Evolutionary conservation across 2,888 invertebrate species (phyloP).

Genomic region (Orchesellides sinensis): DNA sequence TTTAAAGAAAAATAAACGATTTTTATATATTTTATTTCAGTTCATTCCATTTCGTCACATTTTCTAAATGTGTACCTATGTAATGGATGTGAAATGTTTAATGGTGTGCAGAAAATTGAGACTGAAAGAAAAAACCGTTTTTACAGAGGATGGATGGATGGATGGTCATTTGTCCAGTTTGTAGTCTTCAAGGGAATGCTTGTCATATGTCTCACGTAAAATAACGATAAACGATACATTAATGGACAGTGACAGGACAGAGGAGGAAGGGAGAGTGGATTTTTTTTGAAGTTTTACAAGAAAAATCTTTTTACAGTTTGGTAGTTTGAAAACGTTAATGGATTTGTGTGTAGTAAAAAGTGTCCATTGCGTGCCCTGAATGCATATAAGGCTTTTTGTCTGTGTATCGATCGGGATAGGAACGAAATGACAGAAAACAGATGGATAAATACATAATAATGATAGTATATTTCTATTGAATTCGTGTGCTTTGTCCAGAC

Average conservation of each 20-base stretch:
- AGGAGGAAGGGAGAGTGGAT: not conserved
- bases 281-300: slow-evolving; percentile 29
- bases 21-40: not conserved
- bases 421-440: slow-evolving; percentile 9
- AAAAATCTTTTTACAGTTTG: slow-evolving; percentile 30
- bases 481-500: not conserved
- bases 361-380: not conserved
- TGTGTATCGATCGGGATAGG: not conserved
- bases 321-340: slow-evolving; percentile 12
- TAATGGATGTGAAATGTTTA: not conserved
- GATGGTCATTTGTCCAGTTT: slow-evolving; percentile 58
- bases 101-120: slow-evolving; percentile 18
- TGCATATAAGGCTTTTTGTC: not conserved
- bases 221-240: slow-evolving; percentile 59
- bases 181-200: not conserved
- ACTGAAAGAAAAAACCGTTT: slow-evolving; percentile 1
- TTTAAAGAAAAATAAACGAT: not conserved
- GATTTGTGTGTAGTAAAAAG: slow-evolving; percentile 13
- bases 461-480: too few relatives aligned
- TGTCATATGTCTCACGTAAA: slow-evolving; percentile 54
- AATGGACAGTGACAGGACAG: slow-evolving; percentile 19
- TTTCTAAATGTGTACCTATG: not conserved
- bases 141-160: not conserved
- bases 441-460: too few relatives aligned
- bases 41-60: not conserved